Evolutionary conservation across 2,888 invertebrate species (phyloP).

Genomic region (Chrysolina americana): DNA sequence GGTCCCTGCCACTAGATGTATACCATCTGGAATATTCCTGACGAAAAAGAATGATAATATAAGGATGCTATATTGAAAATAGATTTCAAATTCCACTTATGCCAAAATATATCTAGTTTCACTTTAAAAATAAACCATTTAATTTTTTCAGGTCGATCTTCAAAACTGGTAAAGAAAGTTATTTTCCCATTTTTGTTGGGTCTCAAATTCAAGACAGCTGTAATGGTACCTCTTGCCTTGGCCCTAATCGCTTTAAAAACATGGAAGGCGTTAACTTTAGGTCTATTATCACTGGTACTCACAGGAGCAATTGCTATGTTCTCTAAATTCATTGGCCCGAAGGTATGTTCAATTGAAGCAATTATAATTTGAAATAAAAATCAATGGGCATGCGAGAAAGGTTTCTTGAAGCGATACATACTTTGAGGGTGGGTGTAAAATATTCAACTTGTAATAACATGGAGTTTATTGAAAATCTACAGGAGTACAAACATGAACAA

Average conservation of each 20-base stretch:
- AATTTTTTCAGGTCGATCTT: constrained; percentile 76
- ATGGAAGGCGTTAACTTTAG: constrained; percentile 90
- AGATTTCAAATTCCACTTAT: too few species aligned
- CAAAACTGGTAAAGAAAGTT: constrained; percentile 83
- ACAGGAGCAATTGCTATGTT: constrained; percentile 90
- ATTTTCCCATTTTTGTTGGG: constrained; percentile 89
- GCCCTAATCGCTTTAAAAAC: constrained; percentile 89
- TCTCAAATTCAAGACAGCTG: constrained; percentile 88
- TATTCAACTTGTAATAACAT: too few species aligned
- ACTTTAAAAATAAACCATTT: not conserved
- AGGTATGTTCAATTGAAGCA: constrained; percentile 68
- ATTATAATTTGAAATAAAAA: not conserved
- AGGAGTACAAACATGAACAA: too few species aligned
- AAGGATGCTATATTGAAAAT: too few species aligned
- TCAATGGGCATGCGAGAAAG: not conserved
- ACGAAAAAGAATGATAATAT: too few species aligned
- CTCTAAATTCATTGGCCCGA: constrained; percentile 85
- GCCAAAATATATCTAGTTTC: too few species aligned
- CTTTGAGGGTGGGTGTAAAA: too few species aligned
- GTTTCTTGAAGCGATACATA: too few species aligned
- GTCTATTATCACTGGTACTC: constrained; percentile 85
- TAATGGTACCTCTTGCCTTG: constrained; percentile 85
- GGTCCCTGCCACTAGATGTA: too few species aligned
- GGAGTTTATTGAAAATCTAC: too few species aligned
- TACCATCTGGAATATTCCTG: too few species aligned